These are phyloP conservation scores for Rhagophthalmus giganteus DNA, from an alignment of 2,888 invertebrate genomes.

Conservation along the genomic window DNA sequence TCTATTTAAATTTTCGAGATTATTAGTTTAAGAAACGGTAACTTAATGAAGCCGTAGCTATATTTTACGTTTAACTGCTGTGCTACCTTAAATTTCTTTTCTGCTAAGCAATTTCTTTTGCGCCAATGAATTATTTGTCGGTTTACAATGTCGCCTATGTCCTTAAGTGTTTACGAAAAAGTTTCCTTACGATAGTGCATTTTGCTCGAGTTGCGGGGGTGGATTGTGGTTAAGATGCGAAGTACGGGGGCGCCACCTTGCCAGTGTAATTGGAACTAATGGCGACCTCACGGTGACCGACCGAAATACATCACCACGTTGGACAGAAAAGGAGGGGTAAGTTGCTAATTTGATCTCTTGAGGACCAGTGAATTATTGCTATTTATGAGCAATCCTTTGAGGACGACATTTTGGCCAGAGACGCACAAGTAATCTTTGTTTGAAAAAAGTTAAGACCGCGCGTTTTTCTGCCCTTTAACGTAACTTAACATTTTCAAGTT, in stretches of 20 bases:
- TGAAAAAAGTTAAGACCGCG: too few relatives aligned
- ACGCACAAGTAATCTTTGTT: neutral
- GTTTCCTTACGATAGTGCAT: conserved; percentile 1
- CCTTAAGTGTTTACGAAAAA: conserved; percentile 8
- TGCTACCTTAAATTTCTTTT: too few relatives aligned
- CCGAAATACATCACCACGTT: conserved; percentile 46
- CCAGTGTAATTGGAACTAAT: conserved; percentile 52
- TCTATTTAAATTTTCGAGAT: too few relatives aligned
- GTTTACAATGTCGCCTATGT: too few relatives aligned
- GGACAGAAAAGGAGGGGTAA: conserved; percentile 44
- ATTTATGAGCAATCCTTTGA: conserved; percentile 16
- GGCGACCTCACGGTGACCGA: conserved; percentile 49
- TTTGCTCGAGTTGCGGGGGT: neutral
- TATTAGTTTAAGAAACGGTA: too few relatives aligned
- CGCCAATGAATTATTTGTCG: too few relatives aligned
- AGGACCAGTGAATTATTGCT: conserved; percentile 41
- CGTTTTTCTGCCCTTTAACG: too few relatives aligned
- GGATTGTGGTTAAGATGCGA: conserved; percentile 32
- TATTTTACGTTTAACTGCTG: too few relatives aligned
- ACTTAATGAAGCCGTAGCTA: too few relatives aligned
- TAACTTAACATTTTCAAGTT: too few relatives aligned
- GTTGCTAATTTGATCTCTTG: conserved; percentile 51
- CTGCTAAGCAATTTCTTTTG: too few relatives aligned
- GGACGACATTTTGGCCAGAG: conserved; percentile 1
- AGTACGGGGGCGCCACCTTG: conserved; percentile 44